Conservation (phyloP, 2,888 invertebrate genomes). For the Tinea semifulvella region DNA sequence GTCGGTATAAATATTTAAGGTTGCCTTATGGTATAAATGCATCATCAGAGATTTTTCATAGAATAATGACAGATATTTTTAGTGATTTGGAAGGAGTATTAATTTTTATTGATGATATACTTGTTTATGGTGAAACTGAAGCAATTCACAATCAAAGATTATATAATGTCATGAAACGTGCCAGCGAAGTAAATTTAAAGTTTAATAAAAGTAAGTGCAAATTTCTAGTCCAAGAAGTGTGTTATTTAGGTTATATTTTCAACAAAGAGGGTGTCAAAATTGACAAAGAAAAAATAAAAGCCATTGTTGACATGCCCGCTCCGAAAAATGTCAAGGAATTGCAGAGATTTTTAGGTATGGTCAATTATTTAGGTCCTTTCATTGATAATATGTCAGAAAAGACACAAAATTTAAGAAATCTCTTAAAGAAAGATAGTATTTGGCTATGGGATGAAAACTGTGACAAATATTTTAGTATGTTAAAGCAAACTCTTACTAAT, state of each 20-base stretch:
- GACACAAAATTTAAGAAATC: conserved; percentile 13
- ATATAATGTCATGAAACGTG: conserved; percentile 10
- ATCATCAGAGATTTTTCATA: conserved; percentile 21
- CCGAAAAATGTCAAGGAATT: conserved; percentile 19
- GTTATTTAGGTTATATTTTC: conserved; percentile 21
- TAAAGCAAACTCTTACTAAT: conserved; percentile 19
- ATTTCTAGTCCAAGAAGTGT: conserved; percentile 17
- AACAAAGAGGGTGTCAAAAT: conserved; percentile 16
- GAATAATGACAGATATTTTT: conserved; percentile 20
- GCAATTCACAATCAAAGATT: conserved; percentile 13
- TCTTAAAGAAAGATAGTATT: conserved; percentile 22
- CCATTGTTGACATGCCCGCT: conserved; percentile 19
- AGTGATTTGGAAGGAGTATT: conserved; percentile 18
- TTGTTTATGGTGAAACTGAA: conserved; percentile 18
- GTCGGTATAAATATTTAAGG: conserved; percentile 19
- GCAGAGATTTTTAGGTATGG: conserved; percentile 22
- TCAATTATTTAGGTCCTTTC: conserved; percentile 20
- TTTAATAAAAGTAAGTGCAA: conserved; percentile 21
- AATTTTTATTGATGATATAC: conserved; percentile 21
- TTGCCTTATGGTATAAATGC: conserved; percentile 21
- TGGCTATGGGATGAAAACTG: conserved; percentile 26
- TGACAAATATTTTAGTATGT: conserved; percentile 18
- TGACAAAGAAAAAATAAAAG: conserved; percentile 18
- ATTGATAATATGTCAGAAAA: conserved; percentile 19
- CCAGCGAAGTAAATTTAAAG: conserved; percentile 18